Evolutionary conservation across 1,140 invertebrate genomes (phyloP).

Genomic region (Doryteuthis pealeii): DNA sequence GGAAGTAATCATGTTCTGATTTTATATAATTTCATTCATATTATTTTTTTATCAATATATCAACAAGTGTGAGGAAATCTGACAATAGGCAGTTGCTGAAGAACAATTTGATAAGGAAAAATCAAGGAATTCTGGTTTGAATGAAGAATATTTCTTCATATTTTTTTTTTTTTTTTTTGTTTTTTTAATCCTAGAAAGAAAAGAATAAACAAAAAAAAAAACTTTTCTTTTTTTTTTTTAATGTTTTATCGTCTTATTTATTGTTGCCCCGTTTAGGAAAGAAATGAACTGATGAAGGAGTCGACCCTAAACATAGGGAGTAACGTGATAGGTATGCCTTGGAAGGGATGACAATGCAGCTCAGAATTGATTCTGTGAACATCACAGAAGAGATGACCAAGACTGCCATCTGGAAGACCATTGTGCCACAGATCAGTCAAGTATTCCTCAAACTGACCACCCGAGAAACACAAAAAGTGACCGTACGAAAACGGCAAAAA

Average conservation of each 20-base stretch:
- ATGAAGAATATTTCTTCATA: no score
- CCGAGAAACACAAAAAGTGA: slow-evolving; percentile 16
- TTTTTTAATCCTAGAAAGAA: no score
- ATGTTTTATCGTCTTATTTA: neutral
- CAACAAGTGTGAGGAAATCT: no score
- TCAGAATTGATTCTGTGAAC: slow-evolving; percentile 37
- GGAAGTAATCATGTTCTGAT: no score
- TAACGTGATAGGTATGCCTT: slow-evolving; percentile 22
- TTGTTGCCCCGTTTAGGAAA: neutral
- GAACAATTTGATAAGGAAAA: no score
- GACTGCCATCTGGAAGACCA: slow-evolving; percentile 45
- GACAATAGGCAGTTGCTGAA: no score
- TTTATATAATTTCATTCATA: no score
- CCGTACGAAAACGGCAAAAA: slow-evolving; percentile 23
- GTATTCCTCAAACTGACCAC: slow-evolving; percentile 20
- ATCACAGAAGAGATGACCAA: slow-evolving; percentile 48
- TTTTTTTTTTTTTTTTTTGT: no score
- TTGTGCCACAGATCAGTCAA: slow-evolving; percentile 41
- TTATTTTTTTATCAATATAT: no score
- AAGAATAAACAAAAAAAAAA: no score
- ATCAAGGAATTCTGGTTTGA: no score
- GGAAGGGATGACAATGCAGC: slow-evolving; percentile 29
- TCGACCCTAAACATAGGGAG: slow-evolving; percentile 9
- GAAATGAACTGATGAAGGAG: neutral
- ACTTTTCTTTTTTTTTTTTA: neutral